Conservation (phyloP, 2,113 vertebrate genomes). For the Pachycephala philippinensis region DNA sequence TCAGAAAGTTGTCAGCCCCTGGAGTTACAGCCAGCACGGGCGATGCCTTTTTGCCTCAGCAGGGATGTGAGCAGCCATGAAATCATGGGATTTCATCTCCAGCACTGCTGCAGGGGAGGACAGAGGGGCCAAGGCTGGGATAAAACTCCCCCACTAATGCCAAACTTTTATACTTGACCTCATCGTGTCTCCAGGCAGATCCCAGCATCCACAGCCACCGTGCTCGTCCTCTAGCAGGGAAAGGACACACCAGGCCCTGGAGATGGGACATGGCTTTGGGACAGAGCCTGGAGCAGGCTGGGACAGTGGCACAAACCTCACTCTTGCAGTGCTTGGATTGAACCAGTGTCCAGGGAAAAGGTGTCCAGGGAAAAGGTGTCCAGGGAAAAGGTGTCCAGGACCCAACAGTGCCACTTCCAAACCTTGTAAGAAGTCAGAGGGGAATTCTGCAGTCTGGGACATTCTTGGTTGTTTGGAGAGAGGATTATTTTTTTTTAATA, state of each 20-base stretch:
- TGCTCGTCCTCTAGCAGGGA: conserved; percentile 68
- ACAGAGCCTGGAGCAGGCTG: neutral
- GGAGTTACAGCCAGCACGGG: neutral
- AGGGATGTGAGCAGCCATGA: neutral
- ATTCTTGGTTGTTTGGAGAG: conserved; percentile 34
- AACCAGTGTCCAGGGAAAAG: conserved; percentile 6
- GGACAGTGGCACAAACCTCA: neutral
- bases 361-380: conserved; percentile 43
- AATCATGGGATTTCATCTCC: neutral
- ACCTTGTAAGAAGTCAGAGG: conserved; percentile 27
- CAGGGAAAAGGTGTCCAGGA: conserved; percentile 57
- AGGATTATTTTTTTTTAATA: neutral
- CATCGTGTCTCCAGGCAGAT: conserved; percentile 76
- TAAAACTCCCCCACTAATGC: neutral
- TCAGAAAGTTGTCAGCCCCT: neutral
- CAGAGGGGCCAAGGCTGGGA: neutral
- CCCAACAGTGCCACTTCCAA: conserved; percentile 37
- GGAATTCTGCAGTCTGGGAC: conserved; percentile 34
- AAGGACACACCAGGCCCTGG: neutral
- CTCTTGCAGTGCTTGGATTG: neutral
- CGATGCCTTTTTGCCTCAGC: neutral
- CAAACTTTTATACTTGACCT: neutral
- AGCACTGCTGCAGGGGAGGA: neutral
- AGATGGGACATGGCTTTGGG: neutral
- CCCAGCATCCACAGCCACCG: conserved; percentile 74